Evolutionary conservation across 2,113 vertebrate genomes (phyloP), one percentile per base, ranked within the genome.

Genomic region (Datnioides undecimradiatus): DNA sequence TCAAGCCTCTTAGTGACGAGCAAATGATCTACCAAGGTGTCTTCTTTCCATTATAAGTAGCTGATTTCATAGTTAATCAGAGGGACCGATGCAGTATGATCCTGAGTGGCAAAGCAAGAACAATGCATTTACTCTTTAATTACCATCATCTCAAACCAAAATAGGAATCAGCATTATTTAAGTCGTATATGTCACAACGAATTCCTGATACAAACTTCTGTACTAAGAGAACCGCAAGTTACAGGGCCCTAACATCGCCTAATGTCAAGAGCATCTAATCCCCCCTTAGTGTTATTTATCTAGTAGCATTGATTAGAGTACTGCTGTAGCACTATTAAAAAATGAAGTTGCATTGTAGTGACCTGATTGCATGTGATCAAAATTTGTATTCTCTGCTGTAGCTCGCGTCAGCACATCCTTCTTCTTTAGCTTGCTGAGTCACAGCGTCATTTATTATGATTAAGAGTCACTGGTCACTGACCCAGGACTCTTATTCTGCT

Each of bases 401-500:
- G 19, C 51, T 55, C n/a, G 48, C 57, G 45, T 51, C n/a, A 76
- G 46, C 19, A 60, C 17, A 65, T 67, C 19, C 0, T 54, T 64
- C 62, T 23, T 60, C 33, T 57, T 65, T 38, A 54, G n/a, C 23
- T 66, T n/a, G 6, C 8, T 58, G 52, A 84, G 27, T 81, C 63
- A 60, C 52, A 27, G 27, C 11, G 2, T 73, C 36, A 59, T 82
- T 79, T 66, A 76, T 82, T 68, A 51, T 41, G 74, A 69, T 80
- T 62, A 66, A 69, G n/a, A 81, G 82, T 25, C 36, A 75, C 21
- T 31, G 46, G 60, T 82, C 73, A 70, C 62, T 84, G 79, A 84
- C 62, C 70, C 70, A 43, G 41, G 59, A 73, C 52, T 78, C 23
- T 5, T 27, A 66, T 69, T 69, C 36, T 58, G 51, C 57, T 57